A percentile compares a stretch with the other conserved stretches of the same genome.
Conservation (phyloP, 2,888 invertebrate species). For the Allolobophora icterica region DNA sequence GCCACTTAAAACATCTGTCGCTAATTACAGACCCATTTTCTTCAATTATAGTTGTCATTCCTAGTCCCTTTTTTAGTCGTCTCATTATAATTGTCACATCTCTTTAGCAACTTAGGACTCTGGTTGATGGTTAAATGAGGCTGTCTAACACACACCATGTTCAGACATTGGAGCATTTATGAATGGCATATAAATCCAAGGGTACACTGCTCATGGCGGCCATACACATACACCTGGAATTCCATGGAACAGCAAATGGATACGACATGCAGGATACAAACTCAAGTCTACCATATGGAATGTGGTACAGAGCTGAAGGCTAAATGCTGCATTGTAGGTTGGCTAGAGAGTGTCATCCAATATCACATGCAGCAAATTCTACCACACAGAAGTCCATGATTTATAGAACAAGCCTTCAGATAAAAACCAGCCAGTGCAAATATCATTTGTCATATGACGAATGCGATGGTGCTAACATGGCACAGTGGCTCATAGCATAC, state of each 20-base stretch:
- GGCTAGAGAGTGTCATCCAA: background rate
- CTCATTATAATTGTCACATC: background rate
- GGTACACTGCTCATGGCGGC: background rate
- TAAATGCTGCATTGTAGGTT: background rate
- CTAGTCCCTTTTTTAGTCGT: too few species aligned
- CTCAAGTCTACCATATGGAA: background rate
- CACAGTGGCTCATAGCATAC: background rate
- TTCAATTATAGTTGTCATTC: background rate
- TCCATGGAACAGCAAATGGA: background rate
- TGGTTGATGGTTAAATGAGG: too few species aligned
- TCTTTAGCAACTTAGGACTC: background rate
- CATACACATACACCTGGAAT: background rate
- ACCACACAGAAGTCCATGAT: constrained; percentile 10
- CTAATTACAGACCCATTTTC: background rate
- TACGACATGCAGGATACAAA: background rate
- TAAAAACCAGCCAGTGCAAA: background rate
- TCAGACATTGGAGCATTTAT: background rate
- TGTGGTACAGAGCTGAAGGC: background rate
- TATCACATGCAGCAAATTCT: background rate
- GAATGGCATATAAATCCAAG: constrained; percentile 17
- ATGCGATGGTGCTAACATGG: constrained; percentile 1
- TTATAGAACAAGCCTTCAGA: background rate
- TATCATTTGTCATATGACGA: background rate
- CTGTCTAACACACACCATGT: background rate
- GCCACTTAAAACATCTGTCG: background rate